These are phyloP conservation scores for Nothobranchius furzeri DNA, from an alignment of 2,113 vertebrate species.

Conservation along the genomic window DNA sequence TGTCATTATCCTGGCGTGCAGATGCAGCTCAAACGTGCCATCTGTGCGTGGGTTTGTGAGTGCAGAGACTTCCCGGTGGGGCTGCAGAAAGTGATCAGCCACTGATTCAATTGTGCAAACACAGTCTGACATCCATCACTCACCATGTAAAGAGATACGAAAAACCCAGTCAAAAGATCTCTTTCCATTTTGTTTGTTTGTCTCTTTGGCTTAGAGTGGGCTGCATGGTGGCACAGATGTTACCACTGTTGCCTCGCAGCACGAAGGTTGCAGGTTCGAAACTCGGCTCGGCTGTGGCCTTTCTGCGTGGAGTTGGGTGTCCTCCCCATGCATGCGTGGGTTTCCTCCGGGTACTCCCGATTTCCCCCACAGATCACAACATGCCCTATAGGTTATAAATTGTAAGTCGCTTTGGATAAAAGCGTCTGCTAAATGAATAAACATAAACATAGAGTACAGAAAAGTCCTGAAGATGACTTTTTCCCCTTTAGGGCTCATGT, in stretches of 20 bases:
- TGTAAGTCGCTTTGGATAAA: too few relatives aligned
- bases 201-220: neutral
- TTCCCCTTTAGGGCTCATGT: constrained; percentile 9
- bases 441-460: too few relatives aligned
- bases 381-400: too few relatives aligned
- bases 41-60: constrained; percentile 3
- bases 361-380: too few relatives aligned
- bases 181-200: constrained; percentile 13
- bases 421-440: too few relatives aligned
- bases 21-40: constrained; percentile 1
- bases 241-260: too few relatives aligned
- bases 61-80: constrained; percentile 6
- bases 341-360: too few relatives aligned
- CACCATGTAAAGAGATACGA: constrained; percentile 18
- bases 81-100: constrained; percentile 18
- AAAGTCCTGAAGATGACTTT: neutral
- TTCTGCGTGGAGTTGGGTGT: too few relatives aligned
- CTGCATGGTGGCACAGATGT: too few relatives aligned
- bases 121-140: constrained; percentile 41
- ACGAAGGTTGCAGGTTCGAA: too few relatives aligned
- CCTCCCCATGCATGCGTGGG: too few relatives aligned
- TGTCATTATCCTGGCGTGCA: constrained; percentile 9
- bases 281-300: too few relatives aligned
- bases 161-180: constrained; percentile 31
- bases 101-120: constrained; percentile 47